Conservation (phyloP, 2,113 vertebrate species). For the Salvelinus fontinalis region DNA sequence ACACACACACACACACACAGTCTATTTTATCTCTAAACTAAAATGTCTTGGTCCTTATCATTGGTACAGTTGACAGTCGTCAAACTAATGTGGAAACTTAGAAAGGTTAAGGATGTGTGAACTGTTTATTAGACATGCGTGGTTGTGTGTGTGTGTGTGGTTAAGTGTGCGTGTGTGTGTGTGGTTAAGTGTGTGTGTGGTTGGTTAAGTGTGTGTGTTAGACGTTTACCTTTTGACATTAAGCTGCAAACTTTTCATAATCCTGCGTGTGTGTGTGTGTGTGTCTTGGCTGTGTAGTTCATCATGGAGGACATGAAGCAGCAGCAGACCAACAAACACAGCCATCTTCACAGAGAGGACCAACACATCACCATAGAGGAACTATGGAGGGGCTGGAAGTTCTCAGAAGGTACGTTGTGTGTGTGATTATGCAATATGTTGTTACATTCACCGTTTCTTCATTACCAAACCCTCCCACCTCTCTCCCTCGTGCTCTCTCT, state of each 20-base stretch:
- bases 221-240: neutral
- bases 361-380: constrained; percentile 96
- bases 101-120: too few species aligned
- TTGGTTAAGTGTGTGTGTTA: neutral
- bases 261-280: neutral
- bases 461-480: neutral
- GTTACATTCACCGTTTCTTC: neutral
- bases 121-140: neutral
- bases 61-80: neutral
- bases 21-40: neutral
- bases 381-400: constrained; percentile 94
- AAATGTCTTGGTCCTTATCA: neutral
- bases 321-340: constrained; percentile 90
- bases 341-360: constrained; percentile 90
- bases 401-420: constrained; percentile 82
- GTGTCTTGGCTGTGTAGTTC: constrained; percentile 67
- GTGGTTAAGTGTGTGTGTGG: neutral
- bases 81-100: neutral
- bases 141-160: neutral
- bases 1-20: neutral
- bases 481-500: neutral
- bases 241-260: neutral
- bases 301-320: constrained; percentile 97
- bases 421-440: neutral
- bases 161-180: constrained; percentile 54